Conservation (phyloP, 2,888 invertebrate species). For the Tipula vernalis region DNA sequence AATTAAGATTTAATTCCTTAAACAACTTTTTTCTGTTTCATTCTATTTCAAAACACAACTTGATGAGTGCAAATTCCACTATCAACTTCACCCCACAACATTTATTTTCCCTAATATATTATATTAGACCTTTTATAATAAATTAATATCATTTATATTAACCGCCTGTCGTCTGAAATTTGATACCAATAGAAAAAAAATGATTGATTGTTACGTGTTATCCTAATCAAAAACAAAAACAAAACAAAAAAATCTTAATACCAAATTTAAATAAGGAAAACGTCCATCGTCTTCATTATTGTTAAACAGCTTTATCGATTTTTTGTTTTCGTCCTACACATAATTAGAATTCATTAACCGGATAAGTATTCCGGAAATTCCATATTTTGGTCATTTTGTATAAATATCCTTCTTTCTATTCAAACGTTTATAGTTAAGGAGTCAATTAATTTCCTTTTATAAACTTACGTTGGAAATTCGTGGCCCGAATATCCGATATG, state of each 20-base stretch:
- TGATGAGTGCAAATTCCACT: too few species aligned
- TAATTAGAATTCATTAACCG: not conserved
- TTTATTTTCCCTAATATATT: too few species aligned
- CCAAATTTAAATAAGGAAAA: not conserved
- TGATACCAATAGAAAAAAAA: not conserved
- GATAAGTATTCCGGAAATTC: not conserved
- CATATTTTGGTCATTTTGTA: not conserved
- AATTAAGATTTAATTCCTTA: too few species aligned
- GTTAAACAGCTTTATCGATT: not conserved
- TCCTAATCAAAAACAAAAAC: not conserved
- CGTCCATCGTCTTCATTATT: not conserved
- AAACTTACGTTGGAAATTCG: not conserved
- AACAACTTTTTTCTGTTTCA: too few species aligned
- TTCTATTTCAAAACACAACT: too few species aligned
- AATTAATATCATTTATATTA: too few species aligned
- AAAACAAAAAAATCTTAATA: not conserved
- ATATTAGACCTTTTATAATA: too few species aligned
- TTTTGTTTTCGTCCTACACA: not conserved
- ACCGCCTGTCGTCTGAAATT: too few species aligned
- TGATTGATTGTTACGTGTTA: not conserved
- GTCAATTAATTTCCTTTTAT: not conserved
- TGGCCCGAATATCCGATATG: not conserved
- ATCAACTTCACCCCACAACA: too few species aligned
- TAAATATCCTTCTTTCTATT: not conserved
- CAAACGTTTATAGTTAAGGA: not conserved